Conservation (phyloP, 23 tunicate species). For the Clavelina lepadiformis region DNA sequence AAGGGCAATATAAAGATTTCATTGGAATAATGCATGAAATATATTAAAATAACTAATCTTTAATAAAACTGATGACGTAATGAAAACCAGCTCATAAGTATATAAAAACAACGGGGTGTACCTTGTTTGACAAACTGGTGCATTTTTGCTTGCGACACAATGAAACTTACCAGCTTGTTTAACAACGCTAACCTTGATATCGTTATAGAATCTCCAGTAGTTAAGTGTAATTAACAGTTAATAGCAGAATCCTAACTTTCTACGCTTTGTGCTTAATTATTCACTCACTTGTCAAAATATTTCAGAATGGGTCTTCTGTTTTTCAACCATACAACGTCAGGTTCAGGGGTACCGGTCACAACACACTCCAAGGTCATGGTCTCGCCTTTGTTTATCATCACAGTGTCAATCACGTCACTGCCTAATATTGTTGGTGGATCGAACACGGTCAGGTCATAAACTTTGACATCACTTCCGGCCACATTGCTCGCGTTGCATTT, state of each 20-base stretch:
- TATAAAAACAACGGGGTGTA: no score
- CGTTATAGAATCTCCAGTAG: no score
- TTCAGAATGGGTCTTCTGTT: conserved; percentile 47
- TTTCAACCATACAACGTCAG: conserved; percentile 75
- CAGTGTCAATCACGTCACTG: conserved; percentile 17
- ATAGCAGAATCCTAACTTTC: no score
- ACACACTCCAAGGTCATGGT: conserved; percentile 51
- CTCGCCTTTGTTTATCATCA: conserved; percentile 64
- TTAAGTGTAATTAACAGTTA: no score
- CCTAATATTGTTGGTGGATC: conserved; percentile 64
- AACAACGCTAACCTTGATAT: no score
- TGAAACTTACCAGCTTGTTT: no score
- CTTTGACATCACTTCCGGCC: conserved; percentile 77
- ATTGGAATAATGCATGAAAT: neutral
- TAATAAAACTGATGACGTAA: no score
- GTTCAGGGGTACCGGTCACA: conserved; percentile 74
- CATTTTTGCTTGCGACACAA: no score
- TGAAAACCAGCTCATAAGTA: no score
- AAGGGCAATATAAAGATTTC: neutral
- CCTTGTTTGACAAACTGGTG: no score
- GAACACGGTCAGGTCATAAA: conserved; percentile 45
- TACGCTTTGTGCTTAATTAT: no score
- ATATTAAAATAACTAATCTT: neutral
- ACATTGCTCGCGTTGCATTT: conserved; percentile 77
- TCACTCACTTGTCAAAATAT: conserved; percentile 31